Conservation (phyloP, 2,113 vertebrate genomes). For the Terrapene triunguis region DNA sequence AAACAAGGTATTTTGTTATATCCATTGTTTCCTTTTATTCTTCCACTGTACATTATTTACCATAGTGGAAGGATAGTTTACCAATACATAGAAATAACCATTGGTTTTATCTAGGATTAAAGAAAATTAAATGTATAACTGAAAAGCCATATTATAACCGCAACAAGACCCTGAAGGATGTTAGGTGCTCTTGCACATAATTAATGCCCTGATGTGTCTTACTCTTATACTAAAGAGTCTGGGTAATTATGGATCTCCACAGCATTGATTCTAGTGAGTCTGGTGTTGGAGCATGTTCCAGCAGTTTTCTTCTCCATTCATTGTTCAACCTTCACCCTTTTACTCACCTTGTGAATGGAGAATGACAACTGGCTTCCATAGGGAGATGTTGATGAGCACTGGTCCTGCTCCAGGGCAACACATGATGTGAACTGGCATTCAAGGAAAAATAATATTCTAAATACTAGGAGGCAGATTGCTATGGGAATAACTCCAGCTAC, state of each 20-base stretch:
- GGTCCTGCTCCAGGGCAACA: neutral
- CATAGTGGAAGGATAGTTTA: neutral
- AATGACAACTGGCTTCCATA: fast-evolving
- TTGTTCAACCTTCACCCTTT: neutral
- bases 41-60: neutral
- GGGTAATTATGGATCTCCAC: neutral
- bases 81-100: neutral
- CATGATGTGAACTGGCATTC: neutral
- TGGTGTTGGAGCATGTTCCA: neutral
- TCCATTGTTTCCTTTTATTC: neutral
- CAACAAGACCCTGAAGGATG: neutral
- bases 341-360: neutral
- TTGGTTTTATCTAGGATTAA: neutral
- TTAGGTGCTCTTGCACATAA: slow-evolving; percentile 32
- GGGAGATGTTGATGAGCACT: neutral
- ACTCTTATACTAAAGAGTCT: slow-evolving; percentile 19
- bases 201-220: neutral
- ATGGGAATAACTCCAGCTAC: neutral
- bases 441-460: neutral
- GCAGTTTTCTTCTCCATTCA: fast-evolving
- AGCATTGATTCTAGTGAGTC: neutral
- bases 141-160: neutral
- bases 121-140: fast-evolving
- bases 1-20: neutral
- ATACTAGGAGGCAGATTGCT: neutral